A percentile compares a stretch with the other conserved stretches of the same genome.
These are phyloP conservation scores for Megaptera novaeangliae DNA, from an alignment of 2,113 vertebrate species.

Conservation along the genomic window DNA sequence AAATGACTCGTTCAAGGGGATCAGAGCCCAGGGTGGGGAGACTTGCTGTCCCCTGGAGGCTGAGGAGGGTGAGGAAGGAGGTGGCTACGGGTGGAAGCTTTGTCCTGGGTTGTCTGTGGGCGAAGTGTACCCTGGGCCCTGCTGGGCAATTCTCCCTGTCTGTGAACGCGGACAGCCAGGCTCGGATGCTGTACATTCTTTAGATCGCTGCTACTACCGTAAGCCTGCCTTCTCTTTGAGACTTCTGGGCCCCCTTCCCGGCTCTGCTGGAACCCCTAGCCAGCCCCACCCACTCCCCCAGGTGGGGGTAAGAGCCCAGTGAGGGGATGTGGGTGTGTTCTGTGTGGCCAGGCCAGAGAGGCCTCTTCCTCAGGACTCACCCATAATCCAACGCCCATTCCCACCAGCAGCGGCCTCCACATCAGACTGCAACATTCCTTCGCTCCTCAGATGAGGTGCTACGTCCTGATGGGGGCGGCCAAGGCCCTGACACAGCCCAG, in stretches of 20 bases:
- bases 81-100: not conserved
- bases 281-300: not conserved
- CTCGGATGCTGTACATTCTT: not conserved
- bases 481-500: not conserved
- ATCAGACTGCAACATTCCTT: slow-evolving; percentile 38
- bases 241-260: not conserved
- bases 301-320: not conserved
- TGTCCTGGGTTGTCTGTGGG: not conserved
- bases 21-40: not conserved
- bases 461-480: not conserved
- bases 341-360: not conserved
- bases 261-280: not conserved
- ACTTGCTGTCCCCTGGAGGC: not conserved
- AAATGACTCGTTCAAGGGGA: not conserved
- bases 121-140: not conserved
- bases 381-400: not conserved
- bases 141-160: not conserved
- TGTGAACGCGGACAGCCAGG: not conserved
- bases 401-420: not conserved
- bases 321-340: not conserved
- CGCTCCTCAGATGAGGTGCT: slow-evolving; percentile 39
- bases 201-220: rapidly evolving
- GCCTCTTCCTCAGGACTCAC: not conserved
- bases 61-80: not conserved
- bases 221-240: not conserved